Percentiles rank a stretch among this genome's conserved stretches.
These are phyloP conservation scores for Hestina assimilis DNA, from an alignment of 1,140 invertebrate genomes.

Conservation along the genomic window DNA sequence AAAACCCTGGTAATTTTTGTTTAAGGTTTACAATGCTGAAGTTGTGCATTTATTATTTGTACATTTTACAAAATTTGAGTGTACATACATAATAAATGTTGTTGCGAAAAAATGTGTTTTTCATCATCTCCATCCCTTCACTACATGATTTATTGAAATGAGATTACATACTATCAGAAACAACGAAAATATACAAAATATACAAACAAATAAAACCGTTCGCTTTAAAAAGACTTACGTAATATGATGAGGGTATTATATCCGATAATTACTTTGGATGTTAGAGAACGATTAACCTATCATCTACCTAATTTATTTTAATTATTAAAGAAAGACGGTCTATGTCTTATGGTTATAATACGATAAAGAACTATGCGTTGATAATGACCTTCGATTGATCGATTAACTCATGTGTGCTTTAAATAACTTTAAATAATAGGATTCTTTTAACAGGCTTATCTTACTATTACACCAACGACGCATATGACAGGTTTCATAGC, in stretches of 20 bases:
- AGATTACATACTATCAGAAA: too few relatives aligned
- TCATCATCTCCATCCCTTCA: conserved; percentile 20
- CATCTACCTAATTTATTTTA: too few relatives aligned
- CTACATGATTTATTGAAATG: too few relatives aligned
- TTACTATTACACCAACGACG: conserved; percentile 5
- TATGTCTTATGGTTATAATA: background rate
- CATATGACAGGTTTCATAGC: conserved; percentile 13
- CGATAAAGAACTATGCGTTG: conserved; percentile 7
- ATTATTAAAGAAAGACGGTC: too few relatives aligned
- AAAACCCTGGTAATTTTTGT: conserved; percentile 38
- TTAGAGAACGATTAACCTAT: too few relatives aligned
- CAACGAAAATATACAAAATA: too few relatives aligned
- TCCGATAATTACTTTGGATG: too few relatives aligned
- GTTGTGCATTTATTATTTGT: conserved; percentile 78
- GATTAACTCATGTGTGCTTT: conserved; percentile 3
- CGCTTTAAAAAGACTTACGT: too few relatives aligned
- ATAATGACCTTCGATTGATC: conserved; percentile 14
- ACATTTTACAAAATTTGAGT: conserved; percentile 70
- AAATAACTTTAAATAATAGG: conserved; percentile 27
- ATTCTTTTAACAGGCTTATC: conserved; percentile 25
- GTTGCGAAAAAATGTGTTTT: conserved; percentile 52
- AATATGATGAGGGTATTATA: too few relatives aligned
- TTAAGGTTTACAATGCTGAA: conserved; percentile 70
- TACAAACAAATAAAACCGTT: too few relatives aligned
- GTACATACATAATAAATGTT: conserved; percentile 77